Percentiles rank a stretch among this genome's conserved stretches.
Evolutionary conservation across 1,140 invertebrate species (phyloP).

Genomic region (Drosophila bocqueti): DNA sequence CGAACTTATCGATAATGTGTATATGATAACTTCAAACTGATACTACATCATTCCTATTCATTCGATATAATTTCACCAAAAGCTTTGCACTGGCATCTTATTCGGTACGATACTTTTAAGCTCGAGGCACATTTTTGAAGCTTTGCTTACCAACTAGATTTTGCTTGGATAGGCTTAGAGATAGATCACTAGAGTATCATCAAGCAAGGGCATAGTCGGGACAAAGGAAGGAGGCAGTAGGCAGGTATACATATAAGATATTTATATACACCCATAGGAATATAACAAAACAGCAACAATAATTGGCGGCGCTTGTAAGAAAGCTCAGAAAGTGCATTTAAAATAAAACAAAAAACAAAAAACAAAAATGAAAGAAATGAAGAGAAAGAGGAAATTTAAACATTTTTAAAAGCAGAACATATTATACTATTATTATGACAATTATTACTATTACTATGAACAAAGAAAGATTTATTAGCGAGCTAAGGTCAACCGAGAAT

Average conservation of each 20-base stretch:
- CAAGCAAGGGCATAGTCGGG: constrained; percentile 62
- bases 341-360: constrained; percentile 48
- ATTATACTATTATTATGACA: constrained; percentile 76
- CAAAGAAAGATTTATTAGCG: constrained; percentile 75
- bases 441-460: constrained; percentile 73
- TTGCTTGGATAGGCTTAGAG: constrained; percentile 53
- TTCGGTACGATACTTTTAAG: constrained; percentile 53
- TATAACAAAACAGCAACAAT: constrained; percentile 78
- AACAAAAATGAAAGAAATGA: constrained; percentile 10
- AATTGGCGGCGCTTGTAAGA: constrained; percentile 83
- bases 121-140: constrained; percentile 59
- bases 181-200: constrained; percentile 56
- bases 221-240: constrained; percentile 46
- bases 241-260: constrained; percentile 54
- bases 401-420: constrained; percentile 60
- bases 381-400: constrained; percentile 51
- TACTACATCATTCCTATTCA: constrained; percentile 23
- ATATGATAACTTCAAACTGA: constrained; percentile 28
- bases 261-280: constrained; percentile 44
- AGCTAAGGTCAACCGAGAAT: constrained; percentile 66
- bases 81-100: constrained; percentile 65
- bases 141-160: constrained; percentile 75
- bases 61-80: constrained; percentile 48
- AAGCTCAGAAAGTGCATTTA: constrained; percentile 85
- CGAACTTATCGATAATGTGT: constrained; percentile 36